These are phyloP conservation scores for Melitaea athalia DNA, from an alignment of 2,888 invertebrate genomes.

Conservation along the genomic window DNA sequence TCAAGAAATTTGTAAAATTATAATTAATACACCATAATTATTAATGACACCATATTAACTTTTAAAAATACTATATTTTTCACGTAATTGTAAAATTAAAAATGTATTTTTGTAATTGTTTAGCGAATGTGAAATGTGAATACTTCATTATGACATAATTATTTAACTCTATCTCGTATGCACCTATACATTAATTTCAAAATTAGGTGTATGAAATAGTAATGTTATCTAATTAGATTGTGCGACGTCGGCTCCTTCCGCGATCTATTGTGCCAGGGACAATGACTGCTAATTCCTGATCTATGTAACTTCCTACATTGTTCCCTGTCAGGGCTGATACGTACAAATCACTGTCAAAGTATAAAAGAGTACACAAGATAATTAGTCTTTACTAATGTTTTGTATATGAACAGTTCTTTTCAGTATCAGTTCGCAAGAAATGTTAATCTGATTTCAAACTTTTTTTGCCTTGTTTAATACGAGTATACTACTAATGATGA, in stretches of 20 bases:
- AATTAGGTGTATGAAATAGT: constrained; percentile 51
- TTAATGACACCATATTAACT: too few species aligned
- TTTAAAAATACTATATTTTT: too few species aligned
- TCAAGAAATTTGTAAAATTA: too few species aligned
- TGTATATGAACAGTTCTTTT: neutral
- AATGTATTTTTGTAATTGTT: too few species aligned
- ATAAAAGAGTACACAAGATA: neutral
- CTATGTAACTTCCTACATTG: constrained; percentile 78
- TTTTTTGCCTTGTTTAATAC: too few species aligned
- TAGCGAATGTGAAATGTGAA: neutral
- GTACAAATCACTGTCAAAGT: neutral
- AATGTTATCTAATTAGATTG: constrained; percentile 72
- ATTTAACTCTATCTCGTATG: constrained; percentile 20
- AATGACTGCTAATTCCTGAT: constrained; percentile 80
- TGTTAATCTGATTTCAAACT: too few species aligned
- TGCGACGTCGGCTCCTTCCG: constrained; percentile 48
- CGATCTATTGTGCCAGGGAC: constrained; percentile 68
- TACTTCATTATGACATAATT: too few species aligned
- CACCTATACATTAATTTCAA: constrained; percentile 24
- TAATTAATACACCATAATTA: too few species aligned
- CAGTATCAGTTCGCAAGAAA: too few species aligned
- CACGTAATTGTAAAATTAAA: too few species aligned
- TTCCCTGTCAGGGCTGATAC: constrained; percentile 41
- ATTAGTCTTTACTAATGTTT: neutral
- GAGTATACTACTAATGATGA: too few species aligned